These are phyloP conservation scores for Drosophila tanythrix DNA, from an alignment of 2,888 invertebrate species.

Conservation along the genomic window DNA sequence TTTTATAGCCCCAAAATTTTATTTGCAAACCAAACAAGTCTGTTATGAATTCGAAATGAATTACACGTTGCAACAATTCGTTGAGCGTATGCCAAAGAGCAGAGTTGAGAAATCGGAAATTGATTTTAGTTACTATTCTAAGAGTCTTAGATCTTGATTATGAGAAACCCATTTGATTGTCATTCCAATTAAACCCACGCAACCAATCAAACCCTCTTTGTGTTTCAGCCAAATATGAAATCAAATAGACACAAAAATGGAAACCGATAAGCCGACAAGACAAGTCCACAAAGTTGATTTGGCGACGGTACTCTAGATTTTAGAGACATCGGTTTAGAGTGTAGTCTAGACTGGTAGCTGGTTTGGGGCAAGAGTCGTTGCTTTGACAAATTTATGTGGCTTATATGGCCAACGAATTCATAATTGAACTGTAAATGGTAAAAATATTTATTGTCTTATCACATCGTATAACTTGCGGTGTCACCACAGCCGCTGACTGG, in stretches of 20 bases:
- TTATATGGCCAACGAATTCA: constrained; percentile 62
- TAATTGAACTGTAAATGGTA: constrained; percentile 81
- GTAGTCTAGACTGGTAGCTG: not conserved
- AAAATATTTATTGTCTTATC: constrained; percentile 84
- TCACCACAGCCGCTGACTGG: constrained; percentile 73
- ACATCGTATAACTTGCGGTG: constrained; percentile 84
- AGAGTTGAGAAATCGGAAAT: not conserved
- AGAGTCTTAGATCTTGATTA: not conserved
- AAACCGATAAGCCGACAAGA: constrained; percentile 35
- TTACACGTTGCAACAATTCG: not conserved
- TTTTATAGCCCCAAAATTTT: not conserved
- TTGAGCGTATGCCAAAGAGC: not conserved
- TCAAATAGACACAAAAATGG: constrained; percentile 16
- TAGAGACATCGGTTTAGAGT: not conserved
- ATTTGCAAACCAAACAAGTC: constrained; percentile 1
- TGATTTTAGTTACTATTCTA: not conserved
- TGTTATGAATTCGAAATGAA: not conserved
- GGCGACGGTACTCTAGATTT: constrained; percentile 1
- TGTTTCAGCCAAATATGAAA: constrained; percentile 17
- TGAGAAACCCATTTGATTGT: not conserved
- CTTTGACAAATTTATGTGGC: constrained; percentile 65
- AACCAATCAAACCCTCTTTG: constrained; percentile 24
- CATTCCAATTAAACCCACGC: not conserved
- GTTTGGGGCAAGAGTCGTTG: constrained; percentile 21
- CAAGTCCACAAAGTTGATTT: constrained; percentile 18